Base-by-base conservation (phyloP, 2,797 vertebrate genomes). In the Capromys pilorides region DNA sequence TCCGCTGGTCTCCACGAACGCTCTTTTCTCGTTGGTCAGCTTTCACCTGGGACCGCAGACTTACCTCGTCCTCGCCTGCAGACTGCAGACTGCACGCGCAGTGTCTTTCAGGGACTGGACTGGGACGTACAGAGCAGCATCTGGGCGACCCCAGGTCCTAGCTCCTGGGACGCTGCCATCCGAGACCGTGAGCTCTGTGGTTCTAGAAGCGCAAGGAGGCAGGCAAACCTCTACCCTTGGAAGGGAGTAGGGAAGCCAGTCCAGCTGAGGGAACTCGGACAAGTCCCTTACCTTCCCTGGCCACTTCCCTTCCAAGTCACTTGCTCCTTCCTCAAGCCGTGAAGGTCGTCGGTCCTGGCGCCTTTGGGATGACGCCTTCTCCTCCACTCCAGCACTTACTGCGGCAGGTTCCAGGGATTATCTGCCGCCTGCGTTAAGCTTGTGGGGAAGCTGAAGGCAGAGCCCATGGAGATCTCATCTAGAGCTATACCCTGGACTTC, bases 131-230 rank as follows among this genome's bases (percentile, higher is more conserved):
- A 62, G 14, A n/a, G 31, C 1, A 18, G 24, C 7, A 26, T 49
- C 61, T 19, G 31, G 92, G 22, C 10, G 2, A 4, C 41, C 61
- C 36, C 26, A 8, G 14, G 5, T 2, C 31, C 49, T 45, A 10
- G 80, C 18, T 45, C 26, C 33, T 10, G 67, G 69, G 36, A 82
- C n/a, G 28, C 2, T 24, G 54, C 4, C 2, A 9, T 59, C 13
- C 4, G 1, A 5, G 2, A n/a, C 3, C 2, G 21, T 19, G 41
- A 31, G 41, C 6, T 6, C 26, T 31, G 1, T 1, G 12, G 6
- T 5, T 31, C 36, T 28, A 0, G 5, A 1, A 10, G 28, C 4
- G 1, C 4, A 0, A 3, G 0, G 28, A 51, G 12, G 78, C 61
- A 49, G 64, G 1, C 57, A 18, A 28, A 13, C 33, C 33, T 64